These are phyloP conservation scores for Ormyrus pomaceus DNA, from an alignment of 2,888 invertebrate species.

Conservation along the genomic window DNA sequence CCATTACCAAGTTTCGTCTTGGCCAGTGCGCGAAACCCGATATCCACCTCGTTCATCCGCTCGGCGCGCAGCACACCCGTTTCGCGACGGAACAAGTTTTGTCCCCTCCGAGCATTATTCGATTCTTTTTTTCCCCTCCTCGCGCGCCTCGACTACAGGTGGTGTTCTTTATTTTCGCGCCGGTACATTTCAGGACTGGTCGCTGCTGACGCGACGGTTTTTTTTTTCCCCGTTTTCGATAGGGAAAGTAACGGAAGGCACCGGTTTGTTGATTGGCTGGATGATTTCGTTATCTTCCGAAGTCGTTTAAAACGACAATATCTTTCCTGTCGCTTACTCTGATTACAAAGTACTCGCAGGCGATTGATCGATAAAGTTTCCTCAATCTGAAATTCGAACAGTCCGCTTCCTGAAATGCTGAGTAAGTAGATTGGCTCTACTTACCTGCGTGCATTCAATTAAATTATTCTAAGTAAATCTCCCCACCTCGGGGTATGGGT, in stretches of 20 bases:
- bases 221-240: background rate
- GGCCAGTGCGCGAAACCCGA: slow-evolving; percentile 45
- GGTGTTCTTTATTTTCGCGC: slow-evolving; percentile 23
- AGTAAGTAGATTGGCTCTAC: slow-evolving; percentile 54
- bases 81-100: slow-evolving; percentile 54
- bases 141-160: slow-evolving; percentile 7
- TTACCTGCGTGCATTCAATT: slow-evolving; percentile 52
- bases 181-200: background rate
- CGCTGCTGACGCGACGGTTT: background rate
- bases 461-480: slow-evolving; percentile 12
- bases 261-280: background rate
- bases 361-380: slow-evolving; percentile 56
- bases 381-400: slow-evolving; percentile 54
- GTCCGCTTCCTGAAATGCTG: slow-evolving; percentile 28
- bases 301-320: slow-evolving; percentile 53
- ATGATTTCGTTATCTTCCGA: slow-evolving; percentile 27
- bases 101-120: slow-evolving; percentile 43
- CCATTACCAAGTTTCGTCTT: slow-evolving; percentile 44
- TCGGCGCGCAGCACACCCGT: slow-evolving; percentile 42
- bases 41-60: slow-evolving; percentile 37
- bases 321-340: slow-evolving; percentile 53
- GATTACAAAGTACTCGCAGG: slow-evolving; percentile 52
- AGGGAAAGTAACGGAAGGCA: background rate
- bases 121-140: slow-evolving; percentile 11
- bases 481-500: too few relatives aligned